Evolutionary conservation across 64 coral and sea anemone species (phyloP).

Genomic region (Dendronephthya gigantea): DNA sequence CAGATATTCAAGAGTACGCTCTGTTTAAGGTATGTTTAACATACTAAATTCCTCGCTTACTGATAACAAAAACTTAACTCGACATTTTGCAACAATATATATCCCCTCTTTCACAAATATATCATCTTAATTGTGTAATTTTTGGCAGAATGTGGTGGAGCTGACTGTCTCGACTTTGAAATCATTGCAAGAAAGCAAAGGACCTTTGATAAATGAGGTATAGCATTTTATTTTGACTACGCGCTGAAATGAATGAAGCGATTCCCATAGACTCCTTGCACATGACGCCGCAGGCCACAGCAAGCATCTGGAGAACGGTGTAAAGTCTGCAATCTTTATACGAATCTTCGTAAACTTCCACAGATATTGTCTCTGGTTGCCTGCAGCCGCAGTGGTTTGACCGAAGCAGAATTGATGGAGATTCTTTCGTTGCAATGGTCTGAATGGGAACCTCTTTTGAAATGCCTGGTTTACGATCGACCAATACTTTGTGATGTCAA

Average conservation of each 20-base stretch:
- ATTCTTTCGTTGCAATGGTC: conserved; percentile 62
- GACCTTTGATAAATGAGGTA: background rate
- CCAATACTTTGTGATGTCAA: background rate
- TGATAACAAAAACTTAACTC: too few relatives aligned
- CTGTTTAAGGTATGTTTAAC: background rate
- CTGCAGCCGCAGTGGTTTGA: conserved; percentile 62
- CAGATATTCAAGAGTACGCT: background rate
- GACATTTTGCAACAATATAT: too few relatives aligned
- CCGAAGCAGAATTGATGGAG: conserved; percentile 59
- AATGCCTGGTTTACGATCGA: background rate
- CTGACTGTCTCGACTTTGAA: background rate
- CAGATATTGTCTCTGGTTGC: conserved; percentile 52
- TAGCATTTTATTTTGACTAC: background rate
- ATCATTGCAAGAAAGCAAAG: background rate
- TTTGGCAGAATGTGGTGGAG: background rate
- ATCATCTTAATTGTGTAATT: background rate
- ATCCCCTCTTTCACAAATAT: background rate
- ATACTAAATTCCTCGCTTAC: background rate
- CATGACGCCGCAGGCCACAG: too few relatives aligned
- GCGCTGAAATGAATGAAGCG: too few relatives aligned
- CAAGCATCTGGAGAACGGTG: too few relatives aligned
- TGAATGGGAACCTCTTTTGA: conserved; percentile 49
- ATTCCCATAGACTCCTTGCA: too few relatives aligned
- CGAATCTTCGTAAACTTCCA: background rate
- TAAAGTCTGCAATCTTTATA: too few relatives aligned